Evolutionary conservation across 2,797 vertebrate genomes (phyloP), one percentile per base, ranked within the genome.

Genomic region (Esox lucius): DNA sequence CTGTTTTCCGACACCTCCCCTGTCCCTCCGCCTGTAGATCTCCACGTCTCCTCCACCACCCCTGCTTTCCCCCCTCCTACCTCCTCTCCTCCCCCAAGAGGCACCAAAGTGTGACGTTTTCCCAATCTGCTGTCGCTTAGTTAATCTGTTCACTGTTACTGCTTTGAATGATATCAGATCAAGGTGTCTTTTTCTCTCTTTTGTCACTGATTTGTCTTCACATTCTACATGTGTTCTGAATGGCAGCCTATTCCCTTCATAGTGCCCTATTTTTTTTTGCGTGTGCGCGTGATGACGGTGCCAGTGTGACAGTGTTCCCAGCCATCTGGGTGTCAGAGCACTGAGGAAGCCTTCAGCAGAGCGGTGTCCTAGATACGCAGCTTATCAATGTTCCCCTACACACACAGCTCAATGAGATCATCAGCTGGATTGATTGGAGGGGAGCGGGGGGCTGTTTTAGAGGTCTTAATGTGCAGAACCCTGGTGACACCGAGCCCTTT

Each of bases 361-460:
- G 86, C 62, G 78, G 86, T 91, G 91, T 90, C 92, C 92, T 89
- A 93, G 91, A 91, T 93, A 91, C 89, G 86, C 85, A 91, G 90
- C 91, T 91, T 93, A 93, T 92, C 92, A 91, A 90, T 91, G 90
- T 87, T 78, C 86, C 51, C 15, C 15, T 13, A 53, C 51, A 53
- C 17, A 53, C 51, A 53, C 51, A 26, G 11, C 59, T 62, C 82
- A 91, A 91, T 88, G 87, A 92, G 90, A 91, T 92, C 91, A 91
- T 87, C 82, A 90, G 87, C 88, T 89, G 91, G 90, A 90, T 91
- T 90, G 90, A 88, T 87, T 88, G 89, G 85, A 53, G 81, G 80
- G 75, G 84, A 78, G 49, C 22, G 59, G 75, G 73, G 82, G 78
- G 75, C 73, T 76, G 81, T 35, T 0, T 26, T 51, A n/a, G n/a